phyloP scores from a whole-genome alignment of 2,797 vertebrate species.

The Molossus alvarezi region DNA sequence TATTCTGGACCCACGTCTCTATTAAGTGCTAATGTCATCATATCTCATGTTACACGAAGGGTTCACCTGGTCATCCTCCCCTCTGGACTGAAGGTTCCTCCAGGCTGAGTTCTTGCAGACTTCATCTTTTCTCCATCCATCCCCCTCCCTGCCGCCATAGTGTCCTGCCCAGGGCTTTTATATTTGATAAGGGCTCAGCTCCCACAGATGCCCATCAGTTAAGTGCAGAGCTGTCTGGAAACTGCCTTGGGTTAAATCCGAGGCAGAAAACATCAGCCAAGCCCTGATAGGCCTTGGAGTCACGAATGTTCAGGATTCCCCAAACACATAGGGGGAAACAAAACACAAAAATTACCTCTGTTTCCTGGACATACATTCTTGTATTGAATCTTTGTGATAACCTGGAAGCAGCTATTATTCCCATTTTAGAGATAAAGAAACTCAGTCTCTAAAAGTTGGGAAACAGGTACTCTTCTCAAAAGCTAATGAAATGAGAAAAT shows the following conservation, averaged over 20 bases:
- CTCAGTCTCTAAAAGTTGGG: not conserved
- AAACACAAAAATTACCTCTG: not conserved
- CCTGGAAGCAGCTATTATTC: not conserved
- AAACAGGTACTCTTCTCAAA: not conserved
- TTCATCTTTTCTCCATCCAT: not conserved
- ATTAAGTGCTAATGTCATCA: not conserved
- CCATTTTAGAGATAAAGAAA: not conserved
- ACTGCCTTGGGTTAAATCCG: not conserved
- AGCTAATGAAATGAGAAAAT: not conserved
- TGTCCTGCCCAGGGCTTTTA: not conserved
- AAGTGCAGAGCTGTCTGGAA: not conserved
- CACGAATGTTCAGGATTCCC: not conserved
- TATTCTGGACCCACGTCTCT: not conserved
- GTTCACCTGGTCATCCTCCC: not conserved
- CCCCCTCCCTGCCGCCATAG: not conserved
- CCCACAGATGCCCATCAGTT: not conserved
- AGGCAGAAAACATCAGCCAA: not conserved
- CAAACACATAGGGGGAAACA: not conserved
- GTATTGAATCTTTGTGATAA: constrained; percentile 24
- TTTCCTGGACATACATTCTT: not conserved
- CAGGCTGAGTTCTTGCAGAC: not conserved
- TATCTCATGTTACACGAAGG: not conserved
- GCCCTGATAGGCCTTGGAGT: not conserved
- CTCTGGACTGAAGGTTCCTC: not conserved
- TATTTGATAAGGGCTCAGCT: not conserved